Evolutionary conservation across 2,113 vertebrate species (phyloP), one percentile per base, ranked within the genome.

Genomic region (Nyctibius bracteatus): DNA sequence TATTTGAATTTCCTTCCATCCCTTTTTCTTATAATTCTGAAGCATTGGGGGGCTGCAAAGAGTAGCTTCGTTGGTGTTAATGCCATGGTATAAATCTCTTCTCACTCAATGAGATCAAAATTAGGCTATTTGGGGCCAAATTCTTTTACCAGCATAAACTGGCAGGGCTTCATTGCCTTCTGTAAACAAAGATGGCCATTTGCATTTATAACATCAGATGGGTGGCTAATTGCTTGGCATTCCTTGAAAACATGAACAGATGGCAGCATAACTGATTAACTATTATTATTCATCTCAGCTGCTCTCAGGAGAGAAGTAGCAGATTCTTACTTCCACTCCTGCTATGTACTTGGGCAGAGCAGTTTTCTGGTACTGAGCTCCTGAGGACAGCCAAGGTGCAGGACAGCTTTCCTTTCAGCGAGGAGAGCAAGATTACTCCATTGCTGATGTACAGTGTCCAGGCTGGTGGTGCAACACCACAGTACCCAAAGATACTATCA

Each of bases 181-280:
- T 81, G 59, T 51, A 86, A 67, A 43, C 0, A 8, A 71, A 86
- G 63, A 54, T 24, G 55, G 72, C 71, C 9, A 2, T 78, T 82
- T 83, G 39, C 47, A 31, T 91, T 92, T 81, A 25, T 55, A 82
- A 46, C 51, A 67, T 92, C 94, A 91, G 89, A 87, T 74, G 84
- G 81, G 65, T 70, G 57, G 77, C 91, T 91, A 92, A 96, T 91
- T 91, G 94, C 87, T 96, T 95, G 95, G 89, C 89, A 52, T 59
- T 92, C 91, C 72, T 85, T 90, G 70, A 88, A 82, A 87, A 33
- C 47, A 47, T 1, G 49, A 87, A 47, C 94, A 96, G 87, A 85
- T 2, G 37, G 94, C 88, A 80, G 49, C 66, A 37, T 8, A 75
- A 49, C 65, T 2, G 5, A 58, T 86, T 54, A 77, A 35, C 33